Conservation (phyloP, 2,888 invertebrate species). For the Platycheirus rosarum region DNA sequence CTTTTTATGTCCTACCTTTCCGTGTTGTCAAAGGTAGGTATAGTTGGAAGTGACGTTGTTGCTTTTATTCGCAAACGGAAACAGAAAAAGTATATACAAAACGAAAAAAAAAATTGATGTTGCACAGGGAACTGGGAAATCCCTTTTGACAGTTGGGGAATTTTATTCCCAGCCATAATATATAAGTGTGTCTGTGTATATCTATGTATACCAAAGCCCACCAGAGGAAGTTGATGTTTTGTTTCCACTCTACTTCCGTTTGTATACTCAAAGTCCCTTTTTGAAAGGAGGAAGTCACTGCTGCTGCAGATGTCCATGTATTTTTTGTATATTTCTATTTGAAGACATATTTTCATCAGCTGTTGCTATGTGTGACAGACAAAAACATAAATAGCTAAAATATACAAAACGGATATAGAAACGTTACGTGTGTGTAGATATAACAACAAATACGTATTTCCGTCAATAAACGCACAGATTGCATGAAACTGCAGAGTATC, state of each 20-base stretch:
- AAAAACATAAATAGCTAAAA: slow-evolving; percentile 8
- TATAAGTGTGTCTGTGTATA: too few species aligned
- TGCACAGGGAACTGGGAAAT: slow-evolving; percentile 50
- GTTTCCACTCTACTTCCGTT: slow-evolving; percentile 21
- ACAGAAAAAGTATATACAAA: neutral
- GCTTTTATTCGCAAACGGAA: slow-evolving; percentile 10
- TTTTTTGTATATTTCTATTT: neutral
- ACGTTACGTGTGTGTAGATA: neutral
- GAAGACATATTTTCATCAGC: slow-evolving; percentile 45
- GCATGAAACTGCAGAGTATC: slow-evolving; percentile 37
- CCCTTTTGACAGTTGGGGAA: slow-evolving; percentile 22
- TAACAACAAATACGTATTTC: slow-evolving; percentile 2
- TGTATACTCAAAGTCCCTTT: slow-evolving; percentile 5
- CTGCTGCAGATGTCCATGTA: slow-evolving; percentile 22
- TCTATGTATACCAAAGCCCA: slow-evolving; percentile 5
- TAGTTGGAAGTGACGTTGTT: slow-evolving; percentile 24
- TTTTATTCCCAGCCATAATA: neutral
- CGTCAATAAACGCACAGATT: slow-evolving; percentile 45
- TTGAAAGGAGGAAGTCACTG: neutral
- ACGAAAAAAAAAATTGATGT: slow-evolving; percentile 27
- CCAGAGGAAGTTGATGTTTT: slow-evolving; percentile 13
- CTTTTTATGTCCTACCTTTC: slow-evolving; percentile 22
- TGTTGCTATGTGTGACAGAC: slow-evolving; percentile 37
- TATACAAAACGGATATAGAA: slow-evolving; percentile 16
- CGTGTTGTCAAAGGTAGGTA: slow-evolving; percentile 19